phyloP scores from a whole-genome alignment of 2,113 vertebrate genomes.

The Perca flavescens region DNA sequence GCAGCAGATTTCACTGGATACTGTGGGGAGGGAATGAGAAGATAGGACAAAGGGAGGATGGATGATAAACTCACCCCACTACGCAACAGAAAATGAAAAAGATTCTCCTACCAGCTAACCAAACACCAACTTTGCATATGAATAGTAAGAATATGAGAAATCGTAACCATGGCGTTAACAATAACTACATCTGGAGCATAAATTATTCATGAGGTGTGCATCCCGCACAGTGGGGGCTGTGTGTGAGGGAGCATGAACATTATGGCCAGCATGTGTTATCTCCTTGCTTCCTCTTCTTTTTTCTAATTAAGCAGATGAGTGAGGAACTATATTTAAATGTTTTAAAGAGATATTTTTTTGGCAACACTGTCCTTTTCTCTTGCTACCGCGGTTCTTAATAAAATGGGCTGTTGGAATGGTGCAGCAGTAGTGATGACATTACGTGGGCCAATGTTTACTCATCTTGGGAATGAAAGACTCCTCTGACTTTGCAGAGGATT shows the following conservation, averaged over 20 bases:
- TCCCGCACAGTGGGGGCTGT: slow-evolving; percentile 2
- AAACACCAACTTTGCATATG: slow-evolving; percentile 49
- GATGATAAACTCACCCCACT: slow-evolving; percentile 31
- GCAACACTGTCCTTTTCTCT: slow-evolving; percentile 3
- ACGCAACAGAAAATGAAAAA: slow-evolving; percentile 38
- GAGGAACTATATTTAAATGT: slow-evolving; percentile 28
- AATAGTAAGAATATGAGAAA: slow-evolving; percentile 49
- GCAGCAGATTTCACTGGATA: slow-evolving; percentile 17
- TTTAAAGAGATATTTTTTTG: slow-evolving; percentile 25
- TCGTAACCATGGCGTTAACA: slow-evolving; percentile 41
- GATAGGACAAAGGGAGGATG: slow-evolving; percentile 5
- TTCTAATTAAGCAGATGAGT: slow-evolving; percentile 33
- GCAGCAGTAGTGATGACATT: slow-evolving; percentile 51
- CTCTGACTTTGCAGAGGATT: slow-evolving; percentile 65
- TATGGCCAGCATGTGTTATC: slow-evolving; percentile 25
- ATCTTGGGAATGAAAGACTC: slow-evolving; percentile 63
- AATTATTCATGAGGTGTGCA: slow-evolving; percentile 45
- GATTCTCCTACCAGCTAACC: slow-evolving; percentile 13
- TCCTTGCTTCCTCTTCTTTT: slow-evolving; percentile 16
- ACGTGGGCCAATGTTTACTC: slow-evolving; percentile 56
- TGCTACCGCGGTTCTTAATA: slow-evolving; percentile 23
- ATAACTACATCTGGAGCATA: slow-evolving; percentile 30
- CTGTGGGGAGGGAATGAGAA: slow-evolving; percentile 12
- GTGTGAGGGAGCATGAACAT: not conserved
- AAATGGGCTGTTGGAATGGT: slow-evolving; percentile 26